Evolutionary conservation across 2,888 invertebrate genomes (phyloP), one percentile per base, ranked within the genome.

Genomic region (Dasysyrphus tricinctus): DNA sequence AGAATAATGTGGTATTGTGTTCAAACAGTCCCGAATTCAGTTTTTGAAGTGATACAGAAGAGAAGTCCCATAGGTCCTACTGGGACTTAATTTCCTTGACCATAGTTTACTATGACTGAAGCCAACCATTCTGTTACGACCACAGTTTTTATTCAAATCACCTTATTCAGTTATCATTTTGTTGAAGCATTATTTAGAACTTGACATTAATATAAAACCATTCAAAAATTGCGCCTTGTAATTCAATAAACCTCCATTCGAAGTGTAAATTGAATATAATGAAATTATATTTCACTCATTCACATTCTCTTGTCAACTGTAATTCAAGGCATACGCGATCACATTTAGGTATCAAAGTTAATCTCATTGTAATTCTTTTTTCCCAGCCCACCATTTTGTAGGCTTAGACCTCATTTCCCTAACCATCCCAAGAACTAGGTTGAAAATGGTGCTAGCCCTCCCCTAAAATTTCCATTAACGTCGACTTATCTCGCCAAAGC

Each of bases 401-500:
- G 65, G 16, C 34, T 47, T 47, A 47, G 34, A 65, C 11, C 16
- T 49, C 34, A 47, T 63, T n/a, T 9, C 42, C n/a, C 7, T 14
- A n/a, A 29, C 32, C 63, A 44, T 49, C 51, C 1, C 16, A 32
- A 2, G 7, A 44, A 63, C n/a, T 63, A n/a, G n/a, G 29, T 11
- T 8, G 9, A 42, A 29, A 42, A 44, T 44, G 42, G 14, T 14
- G 8, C 24, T 16, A 34, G 34, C 4, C 24, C 39, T n/a, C 37
- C 34, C 34, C 19, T 14, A 51, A 54, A 39, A 54, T 75, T 81
- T 76, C 84, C 76, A 85, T 80, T 80, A 85, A 69, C 59, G 59
- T 74, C 69, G 69, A 49, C 84, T 80, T 85, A 84, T 72, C 67
- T 73, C 73, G 37, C 65, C 63, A 56, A 77, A 80, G 47, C 80